Conservation (phyloP, 1,140 invertebrate genomes). For the Stenopsyche tienmushanensis region DNA sequence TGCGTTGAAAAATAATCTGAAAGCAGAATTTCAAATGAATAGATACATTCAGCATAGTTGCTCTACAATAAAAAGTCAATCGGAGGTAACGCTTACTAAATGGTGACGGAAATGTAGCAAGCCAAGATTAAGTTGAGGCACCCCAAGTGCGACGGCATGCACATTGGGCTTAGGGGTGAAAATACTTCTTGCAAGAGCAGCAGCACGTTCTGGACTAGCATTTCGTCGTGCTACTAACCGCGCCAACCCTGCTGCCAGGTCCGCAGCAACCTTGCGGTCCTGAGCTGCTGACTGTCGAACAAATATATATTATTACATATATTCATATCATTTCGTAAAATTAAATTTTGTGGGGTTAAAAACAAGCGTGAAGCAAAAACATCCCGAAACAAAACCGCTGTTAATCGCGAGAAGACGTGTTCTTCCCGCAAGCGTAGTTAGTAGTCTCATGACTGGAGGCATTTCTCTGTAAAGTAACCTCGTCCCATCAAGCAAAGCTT, state of each 20-base stretch:
- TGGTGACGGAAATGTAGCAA: slow-evolving; percentile 46
- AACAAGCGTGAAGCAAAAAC: too few species aligned
- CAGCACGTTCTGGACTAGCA: slow-evolving; percentile 48
- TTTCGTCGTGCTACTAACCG: slow-evolving; percentile 13
- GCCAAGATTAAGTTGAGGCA: slow-evolving; percentile 52
- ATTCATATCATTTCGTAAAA: too few species aligned
- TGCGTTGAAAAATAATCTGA: slow-evolving; percentile 36
- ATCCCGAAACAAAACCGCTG: too few species aligned
- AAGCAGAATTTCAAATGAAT: too few species aligned
- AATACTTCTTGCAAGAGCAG: slow-evolving; percentile 43
- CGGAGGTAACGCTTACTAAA: slow-evolving; percentile 30
- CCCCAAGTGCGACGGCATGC: slow-evolving; percentile 51
- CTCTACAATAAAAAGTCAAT: too few species aligned
- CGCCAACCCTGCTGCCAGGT: slow-evolving; percentile 24
- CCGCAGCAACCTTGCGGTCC: slow-evolving; percentile 28
- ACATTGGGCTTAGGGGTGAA: slow-evolving; percentile 44
- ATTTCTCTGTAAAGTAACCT: too few species aligned
- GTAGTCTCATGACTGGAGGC: too few species aligned
- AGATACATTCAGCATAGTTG: too few species aligned
- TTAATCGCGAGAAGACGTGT: too few species aligned
- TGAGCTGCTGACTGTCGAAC: slow-evolving; percentile 16
- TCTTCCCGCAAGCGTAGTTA: too few species aligned
- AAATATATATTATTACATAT: neutral
- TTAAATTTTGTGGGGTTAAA: too few species aligned
- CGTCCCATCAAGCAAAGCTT: too few species aligned